Conservation (phyloP, 2,888 invertebrate genomes). For the Phanerotoma sp. region DNA sequence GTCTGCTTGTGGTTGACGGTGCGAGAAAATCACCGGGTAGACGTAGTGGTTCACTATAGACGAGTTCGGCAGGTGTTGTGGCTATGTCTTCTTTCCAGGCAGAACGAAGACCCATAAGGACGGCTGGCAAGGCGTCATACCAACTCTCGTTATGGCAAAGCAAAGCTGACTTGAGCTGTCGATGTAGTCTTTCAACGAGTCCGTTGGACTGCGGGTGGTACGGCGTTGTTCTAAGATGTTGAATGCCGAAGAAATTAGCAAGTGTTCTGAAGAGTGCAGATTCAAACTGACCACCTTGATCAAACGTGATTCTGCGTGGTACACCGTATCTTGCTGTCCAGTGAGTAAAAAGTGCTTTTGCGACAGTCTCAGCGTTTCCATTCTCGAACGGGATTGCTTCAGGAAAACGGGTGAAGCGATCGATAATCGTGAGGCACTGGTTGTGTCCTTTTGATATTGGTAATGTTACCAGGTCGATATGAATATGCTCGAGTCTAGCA, state of each 20-base stretch:
- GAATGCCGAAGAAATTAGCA: neutral
- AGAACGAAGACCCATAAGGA: no score
- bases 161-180: neutral
- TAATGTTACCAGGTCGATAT: neutral
- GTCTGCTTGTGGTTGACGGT: constrained; percentile 52
- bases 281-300: neutral
- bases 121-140: neutral
- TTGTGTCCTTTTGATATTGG: neutral
- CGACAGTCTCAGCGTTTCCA: neutral
- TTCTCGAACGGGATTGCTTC: neutral
- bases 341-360: neutral
- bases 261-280: neutral
- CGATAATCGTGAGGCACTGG: no score
- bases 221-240: no score
- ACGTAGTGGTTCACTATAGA: constrained; percentile 35
- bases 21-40: constrained; percentile 39
- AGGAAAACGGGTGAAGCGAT: no score
- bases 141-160: constrained; percentile 5
- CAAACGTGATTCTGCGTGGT: neutral
- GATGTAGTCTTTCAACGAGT: no score
- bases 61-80: constrained; percentile 47
- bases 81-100: neutral
- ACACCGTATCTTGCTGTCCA: neutral
- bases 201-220: no score
- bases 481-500: constrained; percentile 1